phyloP scores from a whole-genome alignment of 2,113 vertebrate species.

The Psilopsiagon aurifrons region DNA sequence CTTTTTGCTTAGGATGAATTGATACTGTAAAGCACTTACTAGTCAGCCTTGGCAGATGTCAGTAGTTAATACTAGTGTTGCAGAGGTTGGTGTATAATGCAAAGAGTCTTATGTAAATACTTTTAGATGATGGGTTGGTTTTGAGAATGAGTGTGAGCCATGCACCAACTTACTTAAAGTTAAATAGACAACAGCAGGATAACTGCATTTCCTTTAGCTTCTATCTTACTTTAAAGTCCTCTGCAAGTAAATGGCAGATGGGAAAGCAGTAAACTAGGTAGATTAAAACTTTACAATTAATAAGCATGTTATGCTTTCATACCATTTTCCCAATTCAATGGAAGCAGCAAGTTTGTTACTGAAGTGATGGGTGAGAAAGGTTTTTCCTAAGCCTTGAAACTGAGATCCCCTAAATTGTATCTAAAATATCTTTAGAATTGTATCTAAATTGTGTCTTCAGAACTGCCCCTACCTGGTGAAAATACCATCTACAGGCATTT shows the following conservation, averaged over 20 bases:
- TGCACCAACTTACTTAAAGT: conserved; percentile 72
- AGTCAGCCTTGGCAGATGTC: conserved; percentile 84
- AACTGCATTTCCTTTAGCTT: conserved; percentile 68
- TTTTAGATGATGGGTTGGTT: conserved; percentile 77
- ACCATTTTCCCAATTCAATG: conserved; percentile 29
- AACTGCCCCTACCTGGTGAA: neutral
- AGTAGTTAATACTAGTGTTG: conserved; percentile 81
- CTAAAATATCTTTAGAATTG: neutral
- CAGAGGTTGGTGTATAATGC: conserved; percentile 79
- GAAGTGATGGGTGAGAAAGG: neutral
- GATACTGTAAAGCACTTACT: conserved; percentile 83
- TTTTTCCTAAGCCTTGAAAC: conserved; percentile 14
- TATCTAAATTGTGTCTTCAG: neutral
- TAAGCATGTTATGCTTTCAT: conserved; percentile 47
- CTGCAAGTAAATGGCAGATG: conserved; percentile 66
- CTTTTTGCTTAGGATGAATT: conserved; percentile 83
- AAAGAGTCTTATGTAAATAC: conserved; percentile 81
- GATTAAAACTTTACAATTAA: conserved; percentile 48
- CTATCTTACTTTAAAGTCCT: conserved; percentile 61
- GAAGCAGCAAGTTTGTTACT: conserved; percentile 16
- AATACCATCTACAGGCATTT: neutral
- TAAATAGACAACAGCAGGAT: conserved; percentile 70
- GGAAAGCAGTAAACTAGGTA: conserved; percentile 69
- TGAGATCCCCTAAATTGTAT: neutral
- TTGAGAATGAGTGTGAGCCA: conserved; percentile 63